A percentile compares a stretch with the other conserved stretches of the same genome.
Evolutionary conservation across 1,140 invertebrate species (phyloP).

Genomic region (Drosophila leontia): DNA sequence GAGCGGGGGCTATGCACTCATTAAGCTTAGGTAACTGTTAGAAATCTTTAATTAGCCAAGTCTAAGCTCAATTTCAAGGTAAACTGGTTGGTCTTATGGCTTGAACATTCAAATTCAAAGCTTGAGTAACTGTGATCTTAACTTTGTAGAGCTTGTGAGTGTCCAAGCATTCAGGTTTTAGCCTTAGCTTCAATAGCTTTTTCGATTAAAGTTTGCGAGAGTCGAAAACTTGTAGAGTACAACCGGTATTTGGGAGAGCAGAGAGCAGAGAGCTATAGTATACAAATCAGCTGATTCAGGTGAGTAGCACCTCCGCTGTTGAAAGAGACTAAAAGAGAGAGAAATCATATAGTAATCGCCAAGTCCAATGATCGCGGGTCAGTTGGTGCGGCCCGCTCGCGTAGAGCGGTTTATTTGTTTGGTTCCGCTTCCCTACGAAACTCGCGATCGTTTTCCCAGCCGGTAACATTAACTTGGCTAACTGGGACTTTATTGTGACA

Average conservation of each 20-base stretch:
- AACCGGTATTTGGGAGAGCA: constrained; percentile 27
- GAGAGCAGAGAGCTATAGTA: constrained; percentile 3
- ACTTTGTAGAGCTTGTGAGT: not conserved
- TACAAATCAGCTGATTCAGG: constrained; percentile 20
- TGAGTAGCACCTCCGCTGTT: not conserved
- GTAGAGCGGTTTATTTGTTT: constrained; percentile 25
- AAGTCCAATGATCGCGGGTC: constrained; percentile 47
- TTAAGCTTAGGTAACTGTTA: constrained; percentile 15
- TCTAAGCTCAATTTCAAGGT: constrained; percentile 37
- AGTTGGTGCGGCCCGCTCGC: constrained; percentile 54
- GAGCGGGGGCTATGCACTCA: not conserved
- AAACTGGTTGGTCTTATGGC: not conserved
- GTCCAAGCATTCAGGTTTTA: not conserved
- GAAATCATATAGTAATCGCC: constrained; percentile 4
- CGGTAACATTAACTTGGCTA: constrained; percentile 19
- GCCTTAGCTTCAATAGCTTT: not conserved
- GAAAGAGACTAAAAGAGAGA: not conserved
- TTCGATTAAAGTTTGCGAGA: not conserved
- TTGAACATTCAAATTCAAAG: constrained; percentile 3
- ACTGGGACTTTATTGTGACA: constrained; percentile 43
- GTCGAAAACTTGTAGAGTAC: no score
- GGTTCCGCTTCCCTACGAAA: not conserved
- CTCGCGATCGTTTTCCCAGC: constrained; percentile 7
- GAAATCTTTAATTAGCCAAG: constrained; percentile 19
- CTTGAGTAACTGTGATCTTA: constrained; percentile 20